Evolutionary conservation across 2,113 vertebrate genomes (phyloP).

Genomic region (Paramormyrops kingsleyae): DNA sequence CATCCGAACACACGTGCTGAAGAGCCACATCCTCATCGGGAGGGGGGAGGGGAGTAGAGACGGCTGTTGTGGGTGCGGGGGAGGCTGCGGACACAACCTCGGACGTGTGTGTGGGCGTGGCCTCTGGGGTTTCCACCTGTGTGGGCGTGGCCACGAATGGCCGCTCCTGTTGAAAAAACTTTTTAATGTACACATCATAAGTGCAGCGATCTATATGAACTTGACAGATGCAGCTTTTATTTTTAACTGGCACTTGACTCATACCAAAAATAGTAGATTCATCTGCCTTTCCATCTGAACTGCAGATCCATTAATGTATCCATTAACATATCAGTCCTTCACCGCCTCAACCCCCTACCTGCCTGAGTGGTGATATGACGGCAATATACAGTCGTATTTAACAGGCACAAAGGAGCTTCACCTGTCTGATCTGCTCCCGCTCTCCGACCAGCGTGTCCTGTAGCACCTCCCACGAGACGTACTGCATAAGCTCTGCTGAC

Average conservation of each 20-base stretch:
- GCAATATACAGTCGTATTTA: neutral
- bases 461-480: neutral
- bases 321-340: neutral
- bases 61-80: neutral
- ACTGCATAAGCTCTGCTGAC: neutral
- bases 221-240: neutral
- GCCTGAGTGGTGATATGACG: neutral
- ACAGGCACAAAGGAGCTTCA: neutral
- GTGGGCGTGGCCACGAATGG: neutral
- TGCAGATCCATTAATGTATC: neutral
- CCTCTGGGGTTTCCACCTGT: neutral
- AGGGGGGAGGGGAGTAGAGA: neutral
- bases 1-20: neutral
- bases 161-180: neutral
- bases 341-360: neutral
- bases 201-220: neutral
- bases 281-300: neutral
- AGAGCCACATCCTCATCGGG: neutral
- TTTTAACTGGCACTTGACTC: neutral
- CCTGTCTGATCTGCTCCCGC: neutral
- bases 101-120: neutral
- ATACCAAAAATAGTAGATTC: neutral
- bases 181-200: neutral
- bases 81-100: neutral
- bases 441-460: neutral